Percentiles rank a stretch among this genome's conserved stretches.
Evolutionary conservation across 2,888 invertebrate species (phyloP).

Genomic region (Oxycera nigricornis): DNA sequence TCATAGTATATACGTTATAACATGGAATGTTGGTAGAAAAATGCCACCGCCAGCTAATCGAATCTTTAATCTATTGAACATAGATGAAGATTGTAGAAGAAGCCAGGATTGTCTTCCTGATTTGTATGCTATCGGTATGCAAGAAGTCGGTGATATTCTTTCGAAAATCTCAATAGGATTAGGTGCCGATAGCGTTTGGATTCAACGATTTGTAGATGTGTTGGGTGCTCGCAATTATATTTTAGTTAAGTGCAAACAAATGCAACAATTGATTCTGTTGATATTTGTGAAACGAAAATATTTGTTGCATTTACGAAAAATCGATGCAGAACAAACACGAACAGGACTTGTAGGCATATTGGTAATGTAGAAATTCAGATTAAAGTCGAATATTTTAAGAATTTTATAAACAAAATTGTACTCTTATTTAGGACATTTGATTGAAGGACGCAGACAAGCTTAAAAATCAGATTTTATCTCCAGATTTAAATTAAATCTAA

Average conservation of each 20-base stretch:
- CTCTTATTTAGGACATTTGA: no score
- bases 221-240: conserved; percentile 73
- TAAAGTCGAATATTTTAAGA: no score
- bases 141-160: conserved; percentile 84
- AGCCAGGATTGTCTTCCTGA: conserved; percentile 73
- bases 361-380: conserved; percentile 55
- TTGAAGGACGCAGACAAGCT: no score
- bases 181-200: background rate
- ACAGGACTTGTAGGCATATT: conserved; percentile 78
- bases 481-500: background rate
- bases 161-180: conserved; percentile 80
- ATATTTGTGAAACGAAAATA: conserved; percentile 78
- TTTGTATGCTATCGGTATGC: conserved; percentile 79
- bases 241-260: conserved; percentile 74
- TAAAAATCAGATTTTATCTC: no score
- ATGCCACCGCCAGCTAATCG: conserved; percentile 72
- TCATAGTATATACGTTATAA: conserved; percentile 72
- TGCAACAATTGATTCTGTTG: conserved; percentile 79
- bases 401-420: no score
- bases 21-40: conserved; percentile 87
- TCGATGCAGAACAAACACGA: conserved; percentile 81
- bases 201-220: conserved; percentile 59
- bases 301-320: conserved; percentile 75
- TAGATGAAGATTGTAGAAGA: conserved; percentile 64
- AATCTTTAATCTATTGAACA: conserved; percentile 70